Evolutionary conservation across 2,113 vertebrate genomes (phyloP), one percentile per base, ranked within the genome.

Genomic region (Gobius niger): DNA sequence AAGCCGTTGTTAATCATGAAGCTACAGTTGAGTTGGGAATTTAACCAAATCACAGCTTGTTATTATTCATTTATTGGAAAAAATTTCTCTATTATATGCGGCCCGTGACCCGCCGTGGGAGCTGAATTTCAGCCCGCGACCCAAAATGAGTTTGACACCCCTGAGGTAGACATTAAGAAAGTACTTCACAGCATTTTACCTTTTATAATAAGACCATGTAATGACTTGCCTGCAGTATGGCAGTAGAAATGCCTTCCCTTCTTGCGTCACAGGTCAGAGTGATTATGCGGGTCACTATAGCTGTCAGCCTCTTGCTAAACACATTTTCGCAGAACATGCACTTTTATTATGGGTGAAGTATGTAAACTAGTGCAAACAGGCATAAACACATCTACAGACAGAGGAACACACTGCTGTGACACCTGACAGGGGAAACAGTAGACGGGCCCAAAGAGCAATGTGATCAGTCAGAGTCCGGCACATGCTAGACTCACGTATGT

Each of bases 381-480:
- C 68, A 50, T 63, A 79, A 60, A 72, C 34, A 64, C 50, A 42
- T 50, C 18, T 42, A 59, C 18, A 3, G 7, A 57, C 65, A 34
- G 52, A 57, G 5, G 16, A 68, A 1, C 41, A 67, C 42, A 53
- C 69, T 67, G 65, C 63, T 63, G 63, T 71, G 66, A 85, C 82
- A 76, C 70, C 68, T 81, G 74, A 73, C 63, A 44, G 76, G 16
- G 78, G 83, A 77, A 86, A 88, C 63, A 51, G 51, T 76, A 87
- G 75, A 80, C 47, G 63, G 72, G 73, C 67, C 52, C 73, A 74
- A 72, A 79, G 71, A 44, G 77, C 69, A 82, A 87, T 76, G 65
- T n/a, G 67, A 86, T 68, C 70, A 46, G 63, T 12, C 50, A n/a
- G 44, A 64, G 44, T 81, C 50, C 54, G 71, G 83, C 71, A 57